Conservation (phyloP, 2,113 vertebrate species). For the Microtus oregoni region DNA sequence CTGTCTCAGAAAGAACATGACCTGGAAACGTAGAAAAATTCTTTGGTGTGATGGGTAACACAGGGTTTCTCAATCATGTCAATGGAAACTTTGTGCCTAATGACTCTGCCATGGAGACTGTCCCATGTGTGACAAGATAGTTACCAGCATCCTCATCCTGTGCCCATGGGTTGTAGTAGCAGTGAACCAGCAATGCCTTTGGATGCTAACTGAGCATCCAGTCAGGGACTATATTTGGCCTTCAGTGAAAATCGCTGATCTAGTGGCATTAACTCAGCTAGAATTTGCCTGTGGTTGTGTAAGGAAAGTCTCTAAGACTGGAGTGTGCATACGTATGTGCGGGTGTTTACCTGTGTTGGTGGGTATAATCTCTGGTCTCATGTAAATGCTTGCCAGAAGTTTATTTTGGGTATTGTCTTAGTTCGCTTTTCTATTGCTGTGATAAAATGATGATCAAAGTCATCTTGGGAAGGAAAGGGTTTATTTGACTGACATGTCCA, state of each 20-base stretch:
- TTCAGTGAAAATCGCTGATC: not conserved
- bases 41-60: rapidly evolving
- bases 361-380: not conserved
- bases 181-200: not conserved
- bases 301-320: not conserved
- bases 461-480: not conserved
- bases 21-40: not conserved
- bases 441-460: not conserved
- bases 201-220: not conserved
- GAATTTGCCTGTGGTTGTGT: not conserved
- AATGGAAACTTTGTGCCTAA: rapidly evolving
- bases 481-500: not conserved
- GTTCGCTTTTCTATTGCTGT: not conserved
- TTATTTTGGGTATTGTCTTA: not conserved
- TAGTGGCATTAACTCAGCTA: not conserved
- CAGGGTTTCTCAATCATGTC: not conserved
- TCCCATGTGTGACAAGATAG: rapidly evolving
- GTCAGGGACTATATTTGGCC: not conserved
- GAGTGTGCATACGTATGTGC: not conserved
- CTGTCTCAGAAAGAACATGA: not conserved
- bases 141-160: not conserved
- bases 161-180: rapidly evolving
- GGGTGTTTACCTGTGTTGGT: not conserved
- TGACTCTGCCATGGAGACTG: not conserved
- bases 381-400: not conserved